A percentile compares a stretch with the other conserved stretches of the same genome.
Conservation (phyloP, 1,140 invertebrate genomes). For the Lerema accius region DNA sequence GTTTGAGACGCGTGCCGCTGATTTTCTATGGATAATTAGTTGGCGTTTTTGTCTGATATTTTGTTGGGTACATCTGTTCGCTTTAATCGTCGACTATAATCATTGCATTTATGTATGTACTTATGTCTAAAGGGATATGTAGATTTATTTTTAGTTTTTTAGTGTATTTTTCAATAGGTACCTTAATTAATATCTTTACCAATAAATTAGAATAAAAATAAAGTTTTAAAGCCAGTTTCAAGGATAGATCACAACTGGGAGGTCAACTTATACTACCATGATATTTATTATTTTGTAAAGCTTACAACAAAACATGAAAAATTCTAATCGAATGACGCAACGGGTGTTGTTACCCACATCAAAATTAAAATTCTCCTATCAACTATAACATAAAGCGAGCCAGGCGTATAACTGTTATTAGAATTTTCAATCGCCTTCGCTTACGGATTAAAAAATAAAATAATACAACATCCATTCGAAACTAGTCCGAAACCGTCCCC, state of each 20-base stretch:
- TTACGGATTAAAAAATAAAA: slow-evolving; percentile 75
- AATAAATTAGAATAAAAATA: too few relatives aligned
- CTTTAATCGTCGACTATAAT: background rate
- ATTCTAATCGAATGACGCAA: slow-evolving; percentile 28
- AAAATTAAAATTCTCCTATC: slow-evolving; percentile 38
- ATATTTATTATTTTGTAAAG: background rate
- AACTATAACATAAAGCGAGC: slow-evolving; percentile 32
- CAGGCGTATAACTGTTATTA: slow-evolving; percentile 49
- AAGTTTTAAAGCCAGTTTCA: too few relatives aligned
- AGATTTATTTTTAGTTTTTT: too few relatives aligned
- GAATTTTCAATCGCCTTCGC: slow-evolving; percentile 54
- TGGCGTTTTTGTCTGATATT: slow-evolving; percentile 29
- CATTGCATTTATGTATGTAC: too few relatives aligned
- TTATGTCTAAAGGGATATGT: too few relatives aligned
- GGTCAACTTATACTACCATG: background rate
- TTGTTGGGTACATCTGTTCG: slow-evolving; percentile 13
- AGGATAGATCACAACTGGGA: too few relatives aligned
- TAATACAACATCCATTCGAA: slow-evolving; percentile 65
- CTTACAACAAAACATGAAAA: slow-evolving; percentile 1
- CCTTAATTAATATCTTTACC: too few relatives aligned
- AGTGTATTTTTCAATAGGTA: too few relatives aligned
- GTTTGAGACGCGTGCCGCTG: slow-evolving; percentile 38
- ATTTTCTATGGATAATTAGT: slow-evolving; percentile 41
- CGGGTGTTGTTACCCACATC: slow-evolving; percentile 21
- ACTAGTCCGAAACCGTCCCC: slow-evolving; percentile 57